These are phyloP conservation scores for Eretmochelys imbricata DNA, from an alignment of 2,113 vertebrate species.

Conservation along the genomic window DNA sequence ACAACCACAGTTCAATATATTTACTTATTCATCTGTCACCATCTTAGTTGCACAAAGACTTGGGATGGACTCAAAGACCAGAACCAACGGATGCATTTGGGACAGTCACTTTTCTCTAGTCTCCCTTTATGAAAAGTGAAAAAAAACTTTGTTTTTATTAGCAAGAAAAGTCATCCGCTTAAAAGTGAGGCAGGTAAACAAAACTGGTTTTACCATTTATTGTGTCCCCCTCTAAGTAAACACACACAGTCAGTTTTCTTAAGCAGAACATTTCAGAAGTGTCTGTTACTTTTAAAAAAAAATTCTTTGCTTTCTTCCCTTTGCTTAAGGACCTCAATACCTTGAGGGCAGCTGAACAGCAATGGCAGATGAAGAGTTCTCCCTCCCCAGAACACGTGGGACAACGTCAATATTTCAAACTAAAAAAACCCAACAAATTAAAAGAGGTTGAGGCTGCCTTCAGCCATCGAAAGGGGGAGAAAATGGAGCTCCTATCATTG, in stretches of 20 bases:
- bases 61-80: neutral
- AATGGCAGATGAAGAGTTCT: neutral
- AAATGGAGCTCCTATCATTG: neutral
- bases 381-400: neutral
- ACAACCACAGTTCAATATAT: neutral
- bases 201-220: neutral
- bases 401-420: neutral
- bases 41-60: neutral
- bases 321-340: neutral
- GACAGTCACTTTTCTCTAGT: neutral
- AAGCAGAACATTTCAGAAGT: too few relatives aligned
- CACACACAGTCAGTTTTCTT: neutral
- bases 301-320: neutral
- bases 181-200: neutral
- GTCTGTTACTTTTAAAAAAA: neutral
- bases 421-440: neutral
- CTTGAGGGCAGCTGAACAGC: neutral
- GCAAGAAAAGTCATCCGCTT: neutral
- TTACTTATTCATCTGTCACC: neutral
- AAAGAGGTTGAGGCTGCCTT: neutral
- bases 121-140: neutral
- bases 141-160: neutral
- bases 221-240: neutral
- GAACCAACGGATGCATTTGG: neutral
- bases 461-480: accelerated